Percentiles rank a stretch among this genome's conserved stretches.
Conservation (phyloP, 2,888 invertebrate genomes). For the Andricus curvator region DNA sequence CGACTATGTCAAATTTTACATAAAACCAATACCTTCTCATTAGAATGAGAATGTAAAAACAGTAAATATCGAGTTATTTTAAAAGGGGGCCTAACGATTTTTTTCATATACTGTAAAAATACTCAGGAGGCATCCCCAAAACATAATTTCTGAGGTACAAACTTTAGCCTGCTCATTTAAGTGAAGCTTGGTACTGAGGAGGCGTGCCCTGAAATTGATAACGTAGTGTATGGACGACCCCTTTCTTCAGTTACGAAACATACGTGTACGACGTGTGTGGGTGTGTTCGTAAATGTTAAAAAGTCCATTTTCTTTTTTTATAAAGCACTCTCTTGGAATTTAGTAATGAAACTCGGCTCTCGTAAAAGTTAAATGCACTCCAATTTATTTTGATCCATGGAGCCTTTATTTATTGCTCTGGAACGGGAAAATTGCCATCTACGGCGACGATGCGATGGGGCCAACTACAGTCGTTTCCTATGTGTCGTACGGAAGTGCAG, state of each 20-base stretch:
- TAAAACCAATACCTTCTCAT: no score
- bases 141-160: no score
- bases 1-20: no score
- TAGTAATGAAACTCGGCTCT: constrained; percentile 26
- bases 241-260: neutral
- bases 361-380: constrained; percentile 34
- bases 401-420: constrained; percentile 32
- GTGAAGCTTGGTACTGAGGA: no score
- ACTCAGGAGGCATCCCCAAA: no score
- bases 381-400: constrained; percentile 28
- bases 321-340: constrained; percentile 1
- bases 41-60: no score
- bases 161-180: no score
- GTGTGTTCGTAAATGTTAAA: neutral
- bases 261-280: neutral
- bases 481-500: constrained; percentile 43
- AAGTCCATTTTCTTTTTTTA: neutral
- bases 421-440: constrained; percentile 30
- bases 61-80: no score
- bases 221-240: no score
- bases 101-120: no score
- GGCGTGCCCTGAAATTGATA: no score
- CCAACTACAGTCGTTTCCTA: constrained; percentile 38
- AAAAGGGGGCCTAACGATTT: no score
- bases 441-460: neutral